These are phyloP conservation scores for Nesoenas mayeri DNA, from an alignment of 2,113 vertebrate species.

Conservation along the genomic window DNA sequence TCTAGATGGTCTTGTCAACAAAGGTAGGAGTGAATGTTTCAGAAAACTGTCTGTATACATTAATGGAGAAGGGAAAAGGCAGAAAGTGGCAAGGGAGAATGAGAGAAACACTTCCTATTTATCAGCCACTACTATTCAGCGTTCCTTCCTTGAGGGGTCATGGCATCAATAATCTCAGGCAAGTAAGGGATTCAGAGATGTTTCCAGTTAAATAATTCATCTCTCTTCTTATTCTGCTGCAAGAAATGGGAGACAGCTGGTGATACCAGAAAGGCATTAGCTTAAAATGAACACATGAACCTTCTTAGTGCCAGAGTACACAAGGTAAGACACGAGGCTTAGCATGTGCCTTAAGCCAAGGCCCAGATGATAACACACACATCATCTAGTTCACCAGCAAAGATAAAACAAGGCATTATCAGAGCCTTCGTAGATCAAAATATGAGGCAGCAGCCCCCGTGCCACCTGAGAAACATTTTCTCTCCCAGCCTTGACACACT, in stretches of 20 bases:
- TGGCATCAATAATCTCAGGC: not conserved
- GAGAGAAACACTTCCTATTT: not conserved
- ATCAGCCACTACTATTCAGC: not conserved
- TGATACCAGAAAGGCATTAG: not conserved
- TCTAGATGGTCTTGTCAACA: not conserved
- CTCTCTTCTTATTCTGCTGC: not conserved
- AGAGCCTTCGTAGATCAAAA: not conserved
- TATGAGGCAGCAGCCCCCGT: not conserved
- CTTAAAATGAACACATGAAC: not conserved
- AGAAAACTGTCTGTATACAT: not conserved
- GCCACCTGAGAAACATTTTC: not conserved
- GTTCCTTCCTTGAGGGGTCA: accelerated
- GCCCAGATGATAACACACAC: not conserved
- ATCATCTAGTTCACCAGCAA: not conserved
- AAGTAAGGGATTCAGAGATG: not conserved
- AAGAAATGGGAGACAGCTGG: not conserved
- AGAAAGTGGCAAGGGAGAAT: not conserved
- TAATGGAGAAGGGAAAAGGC: not conserved
- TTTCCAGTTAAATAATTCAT: conserved; percentile 12
- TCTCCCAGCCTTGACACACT: not conserved
- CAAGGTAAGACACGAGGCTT: not conserved
- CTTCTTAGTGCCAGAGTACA: not conserved
- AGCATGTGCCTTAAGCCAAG: not conserved
- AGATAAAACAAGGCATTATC: not conserved
- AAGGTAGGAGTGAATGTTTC: not conserved